Conservation (phyloP, 64 coral and sea anemone species). For the Dendrophyllia cribrosa region DNA sequence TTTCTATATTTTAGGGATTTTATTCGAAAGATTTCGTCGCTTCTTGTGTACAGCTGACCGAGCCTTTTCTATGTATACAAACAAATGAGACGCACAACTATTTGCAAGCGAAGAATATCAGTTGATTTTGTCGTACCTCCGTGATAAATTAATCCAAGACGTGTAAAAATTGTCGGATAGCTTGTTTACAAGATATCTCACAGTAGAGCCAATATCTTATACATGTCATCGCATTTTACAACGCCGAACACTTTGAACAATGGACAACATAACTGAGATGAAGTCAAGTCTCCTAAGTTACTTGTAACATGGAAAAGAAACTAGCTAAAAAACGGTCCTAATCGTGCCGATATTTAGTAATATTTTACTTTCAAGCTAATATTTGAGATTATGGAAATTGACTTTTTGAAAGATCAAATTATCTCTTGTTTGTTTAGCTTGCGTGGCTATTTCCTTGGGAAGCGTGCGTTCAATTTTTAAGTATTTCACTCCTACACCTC, state of each 20-base stretch:
- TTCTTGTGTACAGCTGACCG: neutral
- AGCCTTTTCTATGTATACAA: neutral
- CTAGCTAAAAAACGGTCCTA: neutral
- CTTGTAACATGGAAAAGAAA: neutral
- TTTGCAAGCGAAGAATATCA: neutral
- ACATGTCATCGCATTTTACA: neutral
- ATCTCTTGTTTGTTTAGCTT: conserved; percentile 14
- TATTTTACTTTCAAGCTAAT: conserved; percentile 29
- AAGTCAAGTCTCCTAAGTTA: neutral
- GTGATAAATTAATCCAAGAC: neutral
- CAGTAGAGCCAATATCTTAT: neutral
- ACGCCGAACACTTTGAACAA: neutral
- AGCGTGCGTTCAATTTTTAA: neutral
- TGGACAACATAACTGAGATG: neutral
- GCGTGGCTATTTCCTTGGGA: neutral
- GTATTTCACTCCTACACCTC: neutral
- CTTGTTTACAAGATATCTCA: conserved; percentile 9
- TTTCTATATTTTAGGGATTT: neutral
- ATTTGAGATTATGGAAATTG: conserved; percentile 44
- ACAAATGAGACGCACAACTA: neutral
- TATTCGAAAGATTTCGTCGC: neutral
- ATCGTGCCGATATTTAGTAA: neutral
- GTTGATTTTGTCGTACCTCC: neutral
- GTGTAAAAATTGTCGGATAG: neutral
- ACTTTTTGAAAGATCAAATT: conserved; percentile 24